These are phyloP conservation scores for Pseudachorutes palmiensis DNA, from an alignment of 1,140 invertebrate genomes.

Conservation along the genomic window DNA sequence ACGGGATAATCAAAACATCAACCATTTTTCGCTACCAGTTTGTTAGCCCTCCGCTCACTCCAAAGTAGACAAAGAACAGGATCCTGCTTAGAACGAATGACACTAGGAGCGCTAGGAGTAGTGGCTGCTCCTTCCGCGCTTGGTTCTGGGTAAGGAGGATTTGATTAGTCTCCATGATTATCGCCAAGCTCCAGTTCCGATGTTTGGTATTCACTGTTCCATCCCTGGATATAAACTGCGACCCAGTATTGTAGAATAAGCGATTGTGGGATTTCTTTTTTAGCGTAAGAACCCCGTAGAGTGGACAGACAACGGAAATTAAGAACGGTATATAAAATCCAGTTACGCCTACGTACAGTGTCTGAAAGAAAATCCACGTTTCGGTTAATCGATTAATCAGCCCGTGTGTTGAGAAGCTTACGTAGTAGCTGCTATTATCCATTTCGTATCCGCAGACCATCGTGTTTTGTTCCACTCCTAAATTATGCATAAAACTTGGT, in stretches of 20 bases:
- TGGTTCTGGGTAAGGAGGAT: slow-evolving; percentile 15
- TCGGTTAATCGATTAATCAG: not conserved
- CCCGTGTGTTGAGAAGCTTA: not conserved
- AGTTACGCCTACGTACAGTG: slow-evolving; percentile 32
- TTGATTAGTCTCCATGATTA: slow-evolving; percentile 16
- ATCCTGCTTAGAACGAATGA: slow-evolving; percentile 20
- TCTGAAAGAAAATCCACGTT: slow-evolving; percentile 19
- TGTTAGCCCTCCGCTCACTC: slow-evolving; percentile 16
- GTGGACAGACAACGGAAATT: slow-evolving; percentile 10
- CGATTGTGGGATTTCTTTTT: slow-evolving; percentile 1
- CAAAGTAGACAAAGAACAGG: slow-evolving; percentile 35
- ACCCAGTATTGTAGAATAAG: slow-evolving; percentile 15
- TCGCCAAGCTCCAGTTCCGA: not conserved
- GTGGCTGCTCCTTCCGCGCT: slow-evolving; percentile 25
- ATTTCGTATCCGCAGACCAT: slow-evolving; percentile 33
- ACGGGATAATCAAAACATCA: slow-evolving; percentile 1
- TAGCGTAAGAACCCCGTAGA: slow-evolving; percentile 13
- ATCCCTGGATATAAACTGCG: slow-evolving; percentile 10
- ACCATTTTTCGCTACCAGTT: not conserved
- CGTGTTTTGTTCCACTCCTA: not conserved
- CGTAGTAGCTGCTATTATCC: slow-evolving; percentile 17
- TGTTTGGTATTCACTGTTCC: not conserved
- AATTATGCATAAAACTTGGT: slow-evolving; percentile 28
- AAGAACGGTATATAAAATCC: slow-evolving; percentile 33
- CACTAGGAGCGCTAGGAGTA: slow-evolving; percentile 13